A percentile compares a stretch with the other conserved stretches of the same genome.
phyloP scores from a whole-genome alignment of 1,140 invertebrate genomes.

The Sitobion miscanthi region DNA sequence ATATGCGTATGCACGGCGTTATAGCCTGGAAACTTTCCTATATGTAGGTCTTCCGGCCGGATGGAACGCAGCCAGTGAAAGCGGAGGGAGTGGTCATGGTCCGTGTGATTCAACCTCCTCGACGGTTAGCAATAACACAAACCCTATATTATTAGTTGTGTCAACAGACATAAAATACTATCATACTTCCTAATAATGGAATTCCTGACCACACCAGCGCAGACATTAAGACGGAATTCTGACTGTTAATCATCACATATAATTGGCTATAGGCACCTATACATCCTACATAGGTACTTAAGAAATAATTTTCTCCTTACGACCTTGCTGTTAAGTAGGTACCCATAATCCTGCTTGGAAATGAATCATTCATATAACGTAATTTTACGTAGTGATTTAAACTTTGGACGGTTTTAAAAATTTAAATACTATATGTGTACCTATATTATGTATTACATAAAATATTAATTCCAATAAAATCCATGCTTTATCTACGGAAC shows the following conservation, averaged over 20 bases:
- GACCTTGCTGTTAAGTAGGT: not conserved
- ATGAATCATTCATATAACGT: not conserved
- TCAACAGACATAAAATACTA: constrained; percentile 25
- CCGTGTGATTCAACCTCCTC: constrained; percentile 51
- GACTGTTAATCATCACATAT: not conserved
- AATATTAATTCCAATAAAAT: not conserved
- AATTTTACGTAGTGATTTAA: not conserved
- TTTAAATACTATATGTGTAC: no score
- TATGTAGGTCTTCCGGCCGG: constrained; percentile 56
- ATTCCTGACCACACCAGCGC: constrained; percentile 3
- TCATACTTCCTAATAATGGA: constrained; percentile 2
- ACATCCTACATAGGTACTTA: not conserved
- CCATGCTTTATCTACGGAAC: not conserved
- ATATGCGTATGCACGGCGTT: constrained; percentile 38
- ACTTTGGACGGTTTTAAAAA: not conserved
- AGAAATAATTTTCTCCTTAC: constrained; percentile 1
- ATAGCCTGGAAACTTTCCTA: constrained; percentile 52
- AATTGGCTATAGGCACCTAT: not conserved
- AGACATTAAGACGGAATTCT: not conserved
- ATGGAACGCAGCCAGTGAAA: constrained; percentile 55
- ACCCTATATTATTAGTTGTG: constrained; percentile 37
- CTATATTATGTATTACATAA: not conserved
- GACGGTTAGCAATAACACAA: not conserved
- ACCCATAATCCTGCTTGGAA: not conserved
- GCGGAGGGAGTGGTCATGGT: constrained; percentile 56